Base-by-base conservation (phyloP, 1,140 invertebrate genomes). In the Trialeurodes vaporariorum region DNA sequence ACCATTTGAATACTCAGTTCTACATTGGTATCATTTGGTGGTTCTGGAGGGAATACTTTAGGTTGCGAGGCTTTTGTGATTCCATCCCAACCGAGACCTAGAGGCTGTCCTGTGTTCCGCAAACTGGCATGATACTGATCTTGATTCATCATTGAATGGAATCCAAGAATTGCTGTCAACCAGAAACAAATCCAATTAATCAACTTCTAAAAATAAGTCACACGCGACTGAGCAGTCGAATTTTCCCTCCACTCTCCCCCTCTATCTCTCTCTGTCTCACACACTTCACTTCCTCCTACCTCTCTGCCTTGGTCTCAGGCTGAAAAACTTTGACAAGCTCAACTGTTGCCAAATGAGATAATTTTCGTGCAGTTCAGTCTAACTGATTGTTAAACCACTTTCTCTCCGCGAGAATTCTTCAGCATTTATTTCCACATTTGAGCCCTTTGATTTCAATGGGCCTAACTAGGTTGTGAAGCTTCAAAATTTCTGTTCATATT, bases 141-240 rank as follows among this genome's bases (percentile, higher is more conserved):
- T 84, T 99, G 97, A 81, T 98, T 99, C 88, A 99, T 92, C 92
- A 99, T 98, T 64, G 96, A 98, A 81, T 98, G 96, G 83, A 99
- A 97, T 74, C 97, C 97, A 70, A 98, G 84, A 80, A 98, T 97
- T 81, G 95, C 96, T 95, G 79, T 25, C 71, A 73, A 70, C 66
- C 64, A 70, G 27, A 71, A 69, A 25, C 61, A 13, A 25, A 64
- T 61, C 9, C 34, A 63, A 67, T 68, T 59, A 12, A 24, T n/a
- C 24, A 64, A 27, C 9, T 11, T 2, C 34, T 49, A 49, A 9
- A 49, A 49, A 49, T 49, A 49, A 49, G 34, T 49, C 34, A 17
- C 34, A 49, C 34, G 34, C 34, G 17, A 49, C 34, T 49, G n/a
- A n/a, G n/a, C n/a, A n/a, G n/a, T n/a, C n/a, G n/a, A n/a, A n/a